Conservation (phyloP, 2,888 invertebrate genomes). For the Xylota sylvarum region DNA sequence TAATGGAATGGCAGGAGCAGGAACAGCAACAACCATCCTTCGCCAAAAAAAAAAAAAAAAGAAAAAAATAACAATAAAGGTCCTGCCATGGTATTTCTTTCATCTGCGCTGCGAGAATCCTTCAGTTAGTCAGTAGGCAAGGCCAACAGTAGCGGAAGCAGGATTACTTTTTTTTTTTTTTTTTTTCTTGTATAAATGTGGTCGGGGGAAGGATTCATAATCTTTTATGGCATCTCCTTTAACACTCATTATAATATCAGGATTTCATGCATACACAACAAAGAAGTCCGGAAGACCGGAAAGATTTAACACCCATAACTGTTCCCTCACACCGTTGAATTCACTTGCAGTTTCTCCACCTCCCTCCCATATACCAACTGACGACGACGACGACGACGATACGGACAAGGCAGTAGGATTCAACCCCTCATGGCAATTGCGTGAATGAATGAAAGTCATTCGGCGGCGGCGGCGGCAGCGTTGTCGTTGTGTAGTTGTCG, state of each 20-base stretch:
- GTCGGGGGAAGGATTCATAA: conserved; percentile 61
- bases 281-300: conserved; percentile 69
- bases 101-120: conserved; percentile 31
- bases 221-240: conserved; percentile 74
- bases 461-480: conserved; percentile 9
- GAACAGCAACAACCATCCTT: conserved; percentile 28
- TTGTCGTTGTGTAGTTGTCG: conserved; percentile 18
- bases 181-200: conserved; percentile 39
- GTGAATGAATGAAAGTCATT: conserved; percentile 49
- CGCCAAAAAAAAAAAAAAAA: conserved; percentile 30
- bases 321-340: conserved; percentile 12
- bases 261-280: conserved; percentile 71
- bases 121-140: conserved; percentile 35
- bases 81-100: conserved; percentile 38
- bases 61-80: conserved; percentile 52
- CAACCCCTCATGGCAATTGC: conserved; percentile 23
- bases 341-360: conserved; percentile 42
- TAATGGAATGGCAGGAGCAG: conserved; percentile 61
- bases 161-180: conserved; percentile 33
- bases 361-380: too few species aligned
- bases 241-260: conserved; percentile 75
- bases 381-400: too few species aligned
- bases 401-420: neutral
- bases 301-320: conserved; percentile 73
- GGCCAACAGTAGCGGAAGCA: conserved; percentile 25